Conservation (phyloP, 2,888 invertebrate genomes). For the Polydrusus cervinus region DNA sequence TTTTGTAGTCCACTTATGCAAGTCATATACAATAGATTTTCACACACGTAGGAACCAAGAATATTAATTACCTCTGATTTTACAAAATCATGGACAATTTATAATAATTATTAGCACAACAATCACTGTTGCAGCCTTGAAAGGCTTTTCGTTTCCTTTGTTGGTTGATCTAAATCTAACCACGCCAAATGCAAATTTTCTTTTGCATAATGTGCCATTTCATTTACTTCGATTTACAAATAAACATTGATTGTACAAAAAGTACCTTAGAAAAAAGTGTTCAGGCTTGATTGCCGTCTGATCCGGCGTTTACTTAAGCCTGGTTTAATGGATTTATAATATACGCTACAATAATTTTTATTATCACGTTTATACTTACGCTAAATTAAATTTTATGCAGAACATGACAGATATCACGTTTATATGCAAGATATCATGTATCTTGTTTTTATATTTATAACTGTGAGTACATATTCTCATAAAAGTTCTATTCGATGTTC, state of each 20-base stretch:
- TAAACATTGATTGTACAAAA: background rate
- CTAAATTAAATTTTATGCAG: background rate
- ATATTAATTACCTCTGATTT: conserved; percentile 14
- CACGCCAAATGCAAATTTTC: conserved; percentile 36
- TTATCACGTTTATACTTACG: background rate
- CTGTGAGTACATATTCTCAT: too few species aligned
- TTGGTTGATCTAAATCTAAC: conserved; percentile 34
- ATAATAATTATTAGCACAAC: conserved; percentile 27
- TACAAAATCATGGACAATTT: conserved; percentile 21
- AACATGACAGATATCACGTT: background rate
- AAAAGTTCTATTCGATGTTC: too few species aligned
- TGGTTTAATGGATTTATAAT: background rate
- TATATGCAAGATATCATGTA: too few species aligned
- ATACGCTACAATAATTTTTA: conserved; percentile 6
- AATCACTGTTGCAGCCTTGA: conserved; percentile 37
- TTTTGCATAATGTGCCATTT: conserved; percentile 4
- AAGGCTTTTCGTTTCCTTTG: conserved; percentile 42
- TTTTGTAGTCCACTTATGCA: background rate
- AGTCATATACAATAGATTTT: background rate
- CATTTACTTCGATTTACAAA: conserved; percentile 2
- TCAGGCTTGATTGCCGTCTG: background rate
- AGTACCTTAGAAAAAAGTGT: background rate
- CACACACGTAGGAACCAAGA: background rate
- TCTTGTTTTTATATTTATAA: too few species aligned
- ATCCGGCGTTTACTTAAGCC: background rate